Percentiles rank a stretch among this genome's conserved stretches.
phyloP scores from a whole-genome alignment of 2,888 invertebrate species.

The Uropetala carovei region DNA sequence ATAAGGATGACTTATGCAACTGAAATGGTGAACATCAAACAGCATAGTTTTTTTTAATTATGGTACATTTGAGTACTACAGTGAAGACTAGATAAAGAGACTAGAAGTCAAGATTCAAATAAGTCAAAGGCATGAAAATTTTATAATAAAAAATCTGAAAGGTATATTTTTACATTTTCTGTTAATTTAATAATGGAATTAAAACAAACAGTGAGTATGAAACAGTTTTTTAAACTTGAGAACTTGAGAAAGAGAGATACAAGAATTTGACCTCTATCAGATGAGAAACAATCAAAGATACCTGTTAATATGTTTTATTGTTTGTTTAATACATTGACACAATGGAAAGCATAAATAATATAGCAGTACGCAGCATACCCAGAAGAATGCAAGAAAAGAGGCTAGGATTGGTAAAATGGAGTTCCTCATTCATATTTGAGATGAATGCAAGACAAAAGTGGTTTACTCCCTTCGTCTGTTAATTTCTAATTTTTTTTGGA shows the following conservation, averaged over 20 bases:
- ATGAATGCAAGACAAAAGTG: background rate
- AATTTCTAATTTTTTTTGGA: background rate
- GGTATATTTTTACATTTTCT: too few species aligned
- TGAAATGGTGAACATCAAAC: background rate
- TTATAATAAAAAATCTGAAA: background rate
- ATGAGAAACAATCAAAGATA: too few species aligned
- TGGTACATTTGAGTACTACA: too few species aligned
- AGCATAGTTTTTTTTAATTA: background rate
- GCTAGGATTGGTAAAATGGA: background rate
- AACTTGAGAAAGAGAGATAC: too few species aligned
- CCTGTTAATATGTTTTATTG: too few species aligned
- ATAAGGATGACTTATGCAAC: too few species aligned
- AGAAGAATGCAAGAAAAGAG: background rate
- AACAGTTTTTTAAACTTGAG: too few species aligned
- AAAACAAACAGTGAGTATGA: too few species aligned
- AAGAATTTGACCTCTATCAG: too few species aligned
- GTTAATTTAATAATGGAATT: too few species aligned
- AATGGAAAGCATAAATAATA: background rate
- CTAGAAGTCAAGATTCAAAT: too few species aligned
- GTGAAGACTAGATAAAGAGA: too few species aligned
- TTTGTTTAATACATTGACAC: background rate
- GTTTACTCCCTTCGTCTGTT: background rate
- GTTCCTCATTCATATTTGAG: background rate
- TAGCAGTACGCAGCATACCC: background rate
- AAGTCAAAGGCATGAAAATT: slow-evolving; percentile 4